Percentiles rank a stretch among this genome's conserved stretches.
phyloP scores from a whole-genome alignment of 2,888 invertebrate genomes.

The Antheraea assamensis region DNA sequence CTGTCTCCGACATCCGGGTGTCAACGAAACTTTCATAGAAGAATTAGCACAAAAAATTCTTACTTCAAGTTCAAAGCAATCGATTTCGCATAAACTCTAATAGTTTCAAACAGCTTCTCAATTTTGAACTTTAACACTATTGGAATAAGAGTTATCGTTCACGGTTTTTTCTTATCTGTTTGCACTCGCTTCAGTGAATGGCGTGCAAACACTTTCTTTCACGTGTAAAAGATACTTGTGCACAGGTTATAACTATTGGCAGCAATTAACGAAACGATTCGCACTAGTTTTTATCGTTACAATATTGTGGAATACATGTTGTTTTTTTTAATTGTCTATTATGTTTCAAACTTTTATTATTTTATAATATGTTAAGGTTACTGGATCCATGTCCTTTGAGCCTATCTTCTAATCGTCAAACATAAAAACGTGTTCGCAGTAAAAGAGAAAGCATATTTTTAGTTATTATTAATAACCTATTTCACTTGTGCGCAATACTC shows the following conservation, averaged over 20 bases:
- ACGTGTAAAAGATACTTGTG: not conserved
- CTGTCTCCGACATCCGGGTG: slow-evolving; percentile 31
- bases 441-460: too few species aligned
- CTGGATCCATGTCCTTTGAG: too few species aligned
- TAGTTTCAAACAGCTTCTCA: slow-evolving; percentile 23
- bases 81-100: slow-evolving; percentile 28
- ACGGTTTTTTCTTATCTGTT: slow-evolving; percentile 26
- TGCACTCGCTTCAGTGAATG: slow-evolving; percentile 23
- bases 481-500: too few species aligned
- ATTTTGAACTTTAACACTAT: slow-evolving; percentile 33
- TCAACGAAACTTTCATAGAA: slow-evolving; percentile 40
- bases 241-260: slow-evolving; percentile 13
- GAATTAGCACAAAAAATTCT: slow-evolving; percentile 39
- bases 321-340: not conserved
- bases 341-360: too few species aligned
- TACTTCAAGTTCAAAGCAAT: slow-evolving; percentile 35
- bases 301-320: not conserved
- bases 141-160: slow-evolving; percentile 26
- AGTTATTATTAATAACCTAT: too few species aligned
- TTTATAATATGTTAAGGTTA: too few species aligned
- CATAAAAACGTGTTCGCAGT: too few species aligned
- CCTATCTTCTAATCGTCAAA: too few species aligned
- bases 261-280: slow-evolving; percentile 17
- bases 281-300: slow-evolving; percentile 10
- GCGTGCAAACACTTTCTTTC: slow-evolving; percentile 27